Conservation (phyloP, 2,888 invertebrate genomes). For the Didymodactylos carnosus region DNA sequence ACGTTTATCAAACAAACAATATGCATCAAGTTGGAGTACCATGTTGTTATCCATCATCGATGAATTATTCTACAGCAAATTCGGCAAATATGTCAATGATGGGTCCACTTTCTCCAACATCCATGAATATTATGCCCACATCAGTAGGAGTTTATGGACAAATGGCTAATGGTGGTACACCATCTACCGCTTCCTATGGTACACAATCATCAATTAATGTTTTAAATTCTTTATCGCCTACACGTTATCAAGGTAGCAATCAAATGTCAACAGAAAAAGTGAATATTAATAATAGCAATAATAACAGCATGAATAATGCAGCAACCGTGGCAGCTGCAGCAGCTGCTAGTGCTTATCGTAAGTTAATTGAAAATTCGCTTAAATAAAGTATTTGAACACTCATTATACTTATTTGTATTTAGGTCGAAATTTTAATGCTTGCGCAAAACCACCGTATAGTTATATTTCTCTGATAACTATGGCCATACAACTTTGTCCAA, state of each 20-base stretch:
- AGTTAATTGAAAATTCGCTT: no score
- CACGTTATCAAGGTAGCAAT: not conserved
- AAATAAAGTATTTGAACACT: no score
- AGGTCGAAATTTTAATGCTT: not conserved
- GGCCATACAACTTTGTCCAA: slow-evolving; percentile 90
- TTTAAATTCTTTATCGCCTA: not conserved
- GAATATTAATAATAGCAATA: not conserved
- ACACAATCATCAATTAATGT: not conserved
- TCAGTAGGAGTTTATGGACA: no score
- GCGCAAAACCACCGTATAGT: not conserved
- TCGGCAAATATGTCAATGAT: no score
- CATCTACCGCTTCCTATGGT: not conserved
- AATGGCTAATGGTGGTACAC: no score
- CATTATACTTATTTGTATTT: no score
- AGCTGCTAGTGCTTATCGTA: not conserved
- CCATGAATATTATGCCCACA: no score
- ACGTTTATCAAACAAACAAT: not conserved
- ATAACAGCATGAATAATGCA: not conserved
- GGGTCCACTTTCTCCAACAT: no score
- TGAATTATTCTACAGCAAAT: not conserved
- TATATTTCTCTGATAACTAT: slow-evolving; percentile 60
- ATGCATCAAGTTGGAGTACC: no score
- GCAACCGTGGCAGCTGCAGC: not conserved
- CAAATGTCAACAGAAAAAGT: not conserved
- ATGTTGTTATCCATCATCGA: not conserved